Percentiles rank a stretch among this genome's conserved stretches.
Conservation (phyloP, 2,113 vertebrate genomes). For the Corythornis madagascariensis region DNA sequence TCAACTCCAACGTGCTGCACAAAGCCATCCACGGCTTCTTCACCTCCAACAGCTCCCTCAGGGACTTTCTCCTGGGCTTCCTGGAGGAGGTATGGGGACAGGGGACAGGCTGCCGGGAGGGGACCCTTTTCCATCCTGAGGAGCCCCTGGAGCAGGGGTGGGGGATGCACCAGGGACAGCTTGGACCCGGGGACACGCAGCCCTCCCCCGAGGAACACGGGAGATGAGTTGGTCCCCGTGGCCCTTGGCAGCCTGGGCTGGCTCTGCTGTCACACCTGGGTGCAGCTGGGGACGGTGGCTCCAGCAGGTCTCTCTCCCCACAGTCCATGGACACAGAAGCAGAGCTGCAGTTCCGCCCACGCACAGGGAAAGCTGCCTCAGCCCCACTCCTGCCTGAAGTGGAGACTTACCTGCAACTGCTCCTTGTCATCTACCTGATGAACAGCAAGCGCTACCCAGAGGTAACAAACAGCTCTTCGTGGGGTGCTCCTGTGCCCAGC, state of each 20-base stretch:
- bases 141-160: fast-evolving
- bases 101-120: fast-evolving
- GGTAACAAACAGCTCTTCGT: slow-evolving; percentile 57
- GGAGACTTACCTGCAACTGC: slow-evolving; percentile 93
- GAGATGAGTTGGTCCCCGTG: background rate
- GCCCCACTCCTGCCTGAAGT: slow-evolving; percentile 92
- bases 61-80: slow-evolving; percentile 89
- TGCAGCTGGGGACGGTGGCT: background rate
- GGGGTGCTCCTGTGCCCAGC: fast-evolving
- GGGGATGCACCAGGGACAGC: background rate
- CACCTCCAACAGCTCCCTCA: slow-evolving; percentile 84
- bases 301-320: background rate
- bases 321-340: slow-evolving; percentile 96
- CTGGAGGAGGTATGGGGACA: slow-evolving; percentile 85
- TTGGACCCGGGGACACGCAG: fast-evolving
- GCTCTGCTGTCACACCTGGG: background rate
- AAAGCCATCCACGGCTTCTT: slow-evolving; percentile 92
- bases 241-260: background rate
- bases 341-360: slow-evolving; percentile 90
- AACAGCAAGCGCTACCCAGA: slow-evolving; percentile 91
- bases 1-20: slow-evolving; percentile 92
- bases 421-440: slow-evolving; percentile 92
- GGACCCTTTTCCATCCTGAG: fast-evolving
- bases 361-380: slow-evolving; percentile 89
- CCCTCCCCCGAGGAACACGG: fast-evolving